Evolutionary conservation across 1,140 invertebrate species (phyloP).

Genomic region (Zaprionus ornatus): DNA sequence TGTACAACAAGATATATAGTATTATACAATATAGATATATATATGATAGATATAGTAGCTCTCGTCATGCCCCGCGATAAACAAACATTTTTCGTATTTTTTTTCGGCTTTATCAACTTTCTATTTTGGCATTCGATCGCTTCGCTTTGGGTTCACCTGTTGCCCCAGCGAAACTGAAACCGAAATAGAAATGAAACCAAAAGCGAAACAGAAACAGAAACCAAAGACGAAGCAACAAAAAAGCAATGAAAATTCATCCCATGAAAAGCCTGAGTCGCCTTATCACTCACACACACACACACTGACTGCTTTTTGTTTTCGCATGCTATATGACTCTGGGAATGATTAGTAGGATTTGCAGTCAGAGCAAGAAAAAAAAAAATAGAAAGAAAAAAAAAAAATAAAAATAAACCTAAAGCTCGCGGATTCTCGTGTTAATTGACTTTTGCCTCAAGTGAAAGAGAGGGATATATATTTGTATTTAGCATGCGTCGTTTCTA

Average conservation of each 20-base stretch:
- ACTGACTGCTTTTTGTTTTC: not conserved
- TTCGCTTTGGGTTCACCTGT: conserved; percentile 48
- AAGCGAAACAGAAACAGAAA: conserved; percentile 1
- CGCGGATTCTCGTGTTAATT: conserved; percentile 30
- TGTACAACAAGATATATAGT: not conserved
- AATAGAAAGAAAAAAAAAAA: not conserved
- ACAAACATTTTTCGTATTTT: conserved; percentile 38
- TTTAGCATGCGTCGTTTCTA: conserved; percentile 48
- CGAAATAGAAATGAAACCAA: conserved; percentile 16
- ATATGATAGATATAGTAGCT: not conserved
- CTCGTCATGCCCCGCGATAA: not conserved
- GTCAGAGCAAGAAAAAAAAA: not conserved
- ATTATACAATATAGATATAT: not conserved
- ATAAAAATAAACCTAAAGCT: not conserved
- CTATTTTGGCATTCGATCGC: conserved; percentile 42
- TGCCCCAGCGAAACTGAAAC: conserved; percentile 25
- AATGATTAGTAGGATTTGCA: conserved; percentile 27
- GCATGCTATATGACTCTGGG: not conserved
- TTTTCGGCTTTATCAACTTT: conserved; percentile 53
- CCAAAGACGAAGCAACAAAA: not conserved
- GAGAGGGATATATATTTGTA: not conserved
- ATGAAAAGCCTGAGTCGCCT: conserved; percentile 34
- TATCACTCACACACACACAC: conserved; percentile 42
- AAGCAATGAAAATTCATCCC: conserved; percentile 4
- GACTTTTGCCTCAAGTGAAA: conserved; percentile 21